These are phyloP conservation scores for Beaufortia kweichowensis DNA, from an alignment of 2,113 vertebrate genomes.

Conservation along the genomic window DNA sequence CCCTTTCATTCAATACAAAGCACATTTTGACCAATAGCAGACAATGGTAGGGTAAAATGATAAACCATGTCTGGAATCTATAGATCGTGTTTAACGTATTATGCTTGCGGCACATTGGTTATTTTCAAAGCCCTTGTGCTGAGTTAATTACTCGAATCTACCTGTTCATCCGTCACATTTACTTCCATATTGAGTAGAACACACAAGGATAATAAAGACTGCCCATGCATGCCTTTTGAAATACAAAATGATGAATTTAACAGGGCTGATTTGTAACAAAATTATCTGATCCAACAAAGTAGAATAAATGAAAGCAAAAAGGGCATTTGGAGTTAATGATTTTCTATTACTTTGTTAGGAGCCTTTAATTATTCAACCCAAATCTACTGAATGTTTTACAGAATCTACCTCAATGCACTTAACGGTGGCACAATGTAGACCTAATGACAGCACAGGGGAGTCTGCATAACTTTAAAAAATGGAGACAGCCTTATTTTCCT, in stretches of 20 bases:
- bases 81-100: constrained; percentile 5
- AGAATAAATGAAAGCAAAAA: constrained; percentile 26
- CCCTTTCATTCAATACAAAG: constrained; percentile 14
- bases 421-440: not conserved
- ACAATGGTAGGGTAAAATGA: constrained; percentile 21
- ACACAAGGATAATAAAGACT: constrained; percentile 23
- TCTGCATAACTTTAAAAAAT: not conserved
- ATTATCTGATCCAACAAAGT: constrained; percentile 18
- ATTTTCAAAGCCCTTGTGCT: constrained; percentile 21
- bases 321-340: constrained; percentile 5
- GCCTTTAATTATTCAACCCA: not conserved
- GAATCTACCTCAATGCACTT: not conserved
- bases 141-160: constrained; percentile 20
- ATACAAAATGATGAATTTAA: constrained; percentile 17
- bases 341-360: constrained; percentile 19
- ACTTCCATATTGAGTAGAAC: constrained; percentile 2
- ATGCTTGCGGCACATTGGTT: constrained; percentile 19
- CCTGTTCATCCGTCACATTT: constrained; percentile 31
- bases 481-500: not conserved
- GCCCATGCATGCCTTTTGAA: constrained; percentile 6
- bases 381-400: not conserved
- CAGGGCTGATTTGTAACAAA: constrained; percentile 6
- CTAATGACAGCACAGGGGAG: not conserved
- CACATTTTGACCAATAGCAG: constrained; percentile 10
- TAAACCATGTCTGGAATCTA: constrained; percentile 12